Conservation (phyloP, 1,140 invertebrate genomes). For the Cylas formicarius region DNA sequence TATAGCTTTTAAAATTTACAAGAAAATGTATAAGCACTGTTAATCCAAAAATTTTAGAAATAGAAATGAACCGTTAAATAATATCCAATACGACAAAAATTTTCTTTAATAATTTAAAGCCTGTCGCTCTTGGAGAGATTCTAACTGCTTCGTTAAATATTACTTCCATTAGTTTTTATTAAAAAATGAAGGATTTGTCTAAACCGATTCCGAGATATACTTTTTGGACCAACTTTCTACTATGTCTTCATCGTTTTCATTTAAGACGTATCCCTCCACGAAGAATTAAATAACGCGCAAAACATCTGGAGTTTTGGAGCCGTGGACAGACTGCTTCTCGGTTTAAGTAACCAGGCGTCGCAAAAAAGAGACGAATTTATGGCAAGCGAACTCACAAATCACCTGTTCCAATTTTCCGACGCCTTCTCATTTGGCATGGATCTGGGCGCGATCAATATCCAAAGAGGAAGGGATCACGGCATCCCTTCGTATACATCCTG, state of each 20-base stretch:
- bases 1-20: no score
- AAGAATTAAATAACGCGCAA: slow-evolving; percentile 57
- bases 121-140: no score
- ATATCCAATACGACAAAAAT: no score
- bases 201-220: no score
- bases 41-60: no score
- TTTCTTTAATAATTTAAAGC: no score
- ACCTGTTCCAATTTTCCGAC: slow-evolving; percentile 70
- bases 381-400: slow-evolving; percentile 74
- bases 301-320: slow-evolving; percentile 65
- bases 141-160: no score
- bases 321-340: slow-evolving; percentile 69
- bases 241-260: slow-evolving; percentile 21
- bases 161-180: no score
- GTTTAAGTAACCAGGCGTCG: slow-evolving; percentile 67
- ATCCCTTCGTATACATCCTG: slow-evolving; percentile 78
- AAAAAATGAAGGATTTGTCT: no score
- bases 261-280: slow-evolving; percentile 69
- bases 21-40: no score
- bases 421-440: slow-evolving; percentile 72
- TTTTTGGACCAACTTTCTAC: not conserved
- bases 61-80: no score
- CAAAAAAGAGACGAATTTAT: slow-evolving; percentile 79
- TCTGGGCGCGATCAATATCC: slow-evolving; percentile 82
- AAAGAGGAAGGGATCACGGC: slow-evolving; percentile 84